A percentile compares a stretch with the other conserved stretches of the same genome.
Evolutionary conservation across 2,113 vertebrate genomes (phyloP).

Genomic region (Coturnix japonica): DNA sequence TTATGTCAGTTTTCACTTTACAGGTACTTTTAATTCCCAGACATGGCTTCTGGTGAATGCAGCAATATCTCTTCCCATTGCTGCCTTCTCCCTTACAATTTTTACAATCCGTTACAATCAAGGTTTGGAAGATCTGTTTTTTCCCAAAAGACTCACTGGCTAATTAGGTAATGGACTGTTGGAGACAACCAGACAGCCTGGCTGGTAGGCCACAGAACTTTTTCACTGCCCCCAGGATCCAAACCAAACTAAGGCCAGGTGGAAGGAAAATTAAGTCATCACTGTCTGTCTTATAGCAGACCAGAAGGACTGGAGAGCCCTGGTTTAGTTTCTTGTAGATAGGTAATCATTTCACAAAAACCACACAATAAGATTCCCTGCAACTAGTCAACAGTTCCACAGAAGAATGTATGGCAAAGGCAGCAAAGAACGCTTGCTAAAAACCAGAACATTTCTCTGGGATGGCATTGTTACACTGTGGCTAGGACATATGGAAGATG

Average conservation of each 20-base stretch:
- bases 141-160: neutral
- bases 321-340: neutral
- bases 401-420: neutral
- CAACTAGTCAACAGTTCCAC: neutral
- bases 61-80: neutral
- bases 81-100: neutral
- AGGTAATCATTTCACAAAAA: neutral
- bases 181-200: neutral
- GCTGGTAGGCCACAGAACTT: neutral
- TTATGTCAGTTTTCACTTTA: neutral
- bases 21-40: conserved; percentile 17
- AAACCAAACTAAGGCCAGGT: neutral
- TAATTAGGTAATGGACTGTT: neutral
- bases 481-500: neutral
- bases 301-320: neutral
- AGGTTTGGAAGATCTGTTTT: neutral
- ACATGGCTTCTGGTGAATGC: neutral
- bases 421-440: neutral
- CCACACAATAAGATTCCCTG: neutral
- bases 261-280: neutral
- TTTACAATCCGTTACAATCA: no score
- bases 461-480: neutral
- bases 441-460: neutral
- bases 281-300: neutral
- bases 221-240: neutral